phyloP scores from a whole-genome alignment of 1,140 invertebrate species.

The Cephus cinctus region DNA sequence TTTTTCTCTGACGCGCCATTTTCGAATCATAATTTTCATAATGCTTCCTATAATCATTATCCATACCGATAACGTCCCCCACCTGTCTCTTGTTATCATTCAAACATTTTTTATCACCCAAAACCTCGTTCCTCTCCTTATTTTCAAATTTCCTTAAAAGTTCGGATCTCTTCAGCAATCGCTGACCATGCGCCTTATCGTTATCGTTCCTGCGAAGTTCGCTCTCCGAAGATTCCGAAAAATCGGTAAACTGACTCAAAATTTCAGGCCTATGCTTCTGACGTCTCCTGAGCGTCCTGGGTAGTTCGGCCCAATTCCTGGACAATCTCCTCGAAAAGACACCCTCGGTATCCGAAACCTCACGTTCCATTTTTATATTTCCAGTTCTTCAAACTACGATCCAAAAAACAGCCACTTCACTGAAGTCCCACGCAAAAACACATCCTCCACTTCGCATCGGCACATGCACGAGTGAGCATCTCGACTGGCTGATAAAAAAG shows the following conservation, averaged over 20 bases:
- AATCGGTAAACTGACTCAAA: slow-evolving; percentile 49
- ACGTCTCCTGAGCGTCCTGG: slow-evolving; percentile 47
- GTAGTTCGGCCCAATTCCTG: slow-evolving; percentile 52
- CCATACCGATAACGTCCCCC: slow-evolving; percentile 20
- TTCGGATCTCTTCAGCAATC: slow-evolving; percentile 44
- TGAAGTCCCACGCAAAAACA: not conserved
- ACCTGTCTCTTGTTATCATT: slow-evolving; percentile 17
- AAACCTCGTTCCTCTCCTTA: slow-evolving; percentile 14
- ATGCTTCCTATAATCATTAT: slow-evolving; percentile 28
- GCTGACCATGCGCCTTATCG: slow-evolving; percentile 18
- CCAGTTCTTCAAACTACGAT: no score
- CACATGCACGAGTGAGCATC: no score
- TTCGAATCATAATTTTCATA: slow-evolving; percentile 28
- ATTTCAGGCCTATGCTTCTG: slow-evolving; percentile 52
- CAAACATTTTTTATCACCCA: slow-evolving; percentile 10
- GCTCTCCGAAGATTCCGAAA: slow-evolving; percentile 42
- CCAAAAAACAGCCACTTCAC: no score
- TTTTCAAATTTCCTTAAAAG: slow-evolving; percentile 41
- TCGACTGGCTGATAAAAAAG: no score
- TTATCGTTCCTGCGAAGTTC: slow-evolving; percentile 35
- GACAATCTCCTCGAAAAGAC: slow-evolving; percentile 44
- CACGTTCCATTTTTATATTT: slow-evolving; percentile 43
- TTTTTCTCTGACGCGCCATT: slow-evolving; percentile 8
- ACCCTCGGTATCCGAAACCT: slow-evolving; percentile 49
- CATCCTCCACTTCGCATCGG: no score